Conservation (phyloP, 2,888 invertebrate genomes). For the Notocelia uddmanniana region DNA sequence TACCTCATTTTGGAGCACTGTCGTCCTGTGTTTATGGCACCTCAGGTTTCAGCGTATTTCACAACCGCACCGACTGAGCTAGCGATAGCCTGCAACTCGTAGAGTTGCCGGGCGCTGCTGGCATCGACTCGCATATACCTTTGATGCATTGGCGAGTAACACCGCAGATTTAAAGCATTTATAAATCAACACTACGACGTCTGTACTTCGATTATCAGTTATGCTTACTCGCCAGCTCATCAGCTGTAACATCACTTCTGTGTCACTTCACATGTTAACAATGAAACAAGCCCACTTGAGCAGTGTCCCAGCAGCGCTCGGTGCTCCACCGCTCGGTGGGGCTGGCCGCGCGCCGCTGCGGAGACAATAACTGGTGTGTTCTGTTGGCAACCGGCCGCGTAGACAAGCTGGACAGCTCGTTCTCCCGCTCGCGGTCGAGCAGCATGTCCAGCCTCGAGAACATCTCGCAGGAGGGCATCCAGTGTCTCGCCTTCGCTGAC, state of each 20-base stretch:
- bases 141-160: conserved; percentile 2
- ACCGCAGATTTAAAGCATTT: not conserved
- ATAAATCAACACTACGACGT: not conserved
- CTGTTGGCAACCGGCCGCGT: conserved; percentile 87
- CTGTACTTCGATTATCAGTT: not conserved
- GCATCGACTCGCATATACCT: not conserved
- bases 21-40: conserved; percentile 58
- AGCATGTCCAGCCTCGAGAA: conserved; percentile 99
- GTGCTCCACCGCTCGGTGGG: not conserved
- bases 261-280: not conserved
- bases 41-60: conserved; percentile 79
- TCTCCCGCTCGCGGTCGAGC: conserved; percentile 98
- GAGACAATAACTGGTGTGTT: conserved; percentile 69
- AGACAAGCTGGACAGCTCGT: conserved; percentile 99
- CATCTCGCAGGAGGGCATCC: conserved; percentile 97
- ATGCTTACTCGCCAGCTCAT: not conserved
- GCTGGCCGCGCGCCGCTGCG: conserved; percentile 44
- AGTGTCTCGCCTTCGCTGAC: conserved; percentile 98
- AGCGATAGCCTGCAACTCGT: conserved; percentile 71
- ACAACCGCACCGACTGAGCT: conserved; percentile 73
- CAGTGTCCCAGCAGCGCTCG: conserved; percentile 21
- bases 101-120: conserved; percentile 57
- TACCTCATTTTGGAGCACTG: conserved; percentile 51
- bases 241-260: conserved; percentile 1
- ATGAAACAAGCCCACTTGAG: too few relatives aligned